These are phyloP conservation scores for Lycocorax pyrrhopterus DNA, from an alignment of 2,113 vertebrate species.

Conservation along the genomic window DNA sequence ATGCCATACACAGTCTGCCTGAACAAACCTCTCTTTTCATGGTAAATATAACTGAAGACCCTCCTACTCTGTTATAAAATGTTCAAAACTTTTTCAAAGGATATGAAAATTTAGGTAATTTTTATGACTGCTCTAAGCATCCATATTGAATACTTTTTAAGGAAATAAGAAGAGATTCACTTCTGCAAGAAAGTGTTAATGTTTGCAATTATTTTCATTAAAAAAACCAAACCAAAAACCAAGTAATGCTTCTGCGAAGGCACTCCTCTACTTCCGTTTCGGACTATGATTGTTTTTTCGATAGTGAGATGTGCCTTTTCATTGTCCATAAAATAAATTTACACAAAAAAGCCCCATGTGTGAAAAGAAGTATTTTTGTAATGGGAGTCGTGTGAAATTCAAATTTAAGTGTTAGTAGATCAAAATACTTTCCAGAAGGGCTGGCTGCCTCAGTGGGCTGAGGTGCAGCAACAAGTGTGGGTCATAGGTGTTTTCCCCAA, in stretches of 20 bases:
- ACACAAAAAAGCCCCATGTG: rapidly evolving
- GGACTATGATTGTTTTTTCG: neutral
- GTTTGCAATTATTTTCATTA: neutral
- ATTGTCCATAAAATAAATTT: neutral
- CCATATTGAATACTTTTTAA: neutral
- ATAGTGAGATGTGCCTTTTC: neutral
- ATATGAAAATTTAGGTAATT: neutral
- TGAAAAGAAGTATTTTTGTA: neutral
- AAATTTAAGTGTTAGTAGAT: neutral
- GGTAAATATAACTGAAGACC: neutral
- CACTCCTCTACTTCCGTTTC: neutral
- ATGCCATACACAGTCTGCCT: neutral
- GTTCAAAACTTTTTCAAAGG: neutral
- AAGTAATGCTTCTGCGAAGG: neutral
- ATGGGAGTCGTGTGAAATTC: neutral
- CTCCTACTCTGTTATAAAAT: neutral
- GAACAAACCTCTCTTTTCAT: neutral
- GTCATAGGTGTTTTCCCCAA: neutral
- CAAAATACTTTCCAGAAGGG: neutral
- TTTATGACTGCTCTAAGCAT: neutral
- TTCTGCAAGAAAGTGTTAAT: neutral
- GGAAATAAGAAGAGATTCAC: neutral
- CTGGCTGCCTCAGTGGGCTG: neutral
- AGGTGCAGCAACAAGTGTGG: neutral
- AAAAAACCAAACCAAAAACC: neutral